Evolutionary conservation across 30 jellyfish, hydroid and myxozoan species (phyloP), one percentile per base, ranked within the genome.

Genomic region (Aurelia aurita complex sp. Pacific): DNA sequence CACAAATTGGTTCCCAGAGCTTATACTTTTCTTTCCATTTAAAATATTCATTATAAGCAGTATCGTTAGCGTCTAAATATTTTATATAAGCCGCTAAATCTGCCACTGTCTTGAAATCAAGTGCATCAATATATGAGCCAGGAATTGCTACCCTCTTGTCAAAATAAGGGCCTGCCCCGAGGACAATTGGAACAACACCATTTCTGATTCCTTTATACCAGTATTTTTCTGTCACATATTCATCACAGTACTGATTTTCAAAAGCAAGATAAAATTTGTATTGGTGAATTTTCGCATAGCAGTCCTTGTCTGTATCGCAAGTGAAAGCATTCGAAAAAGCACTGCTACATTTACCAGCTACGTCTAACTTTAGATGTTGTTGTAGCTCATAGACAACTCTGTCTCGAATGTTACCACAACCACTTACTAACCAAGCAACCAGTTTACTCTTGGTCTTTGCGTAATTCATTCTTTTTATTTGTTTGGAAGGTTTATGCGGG

Each of bases 31-130:
- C 89, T 64, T 80, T 89, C 99, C 99, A 94, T 50, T 67, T 81
- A 75, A 94, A 94, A 77, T 94, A 94, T 55, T 94, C 97, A 75
- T 89, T 94, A 70, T 94, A 94, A 63, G 99, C 99, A 19, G 96
- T 89, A 50, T 94, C 97, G 67, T 94, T 94, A 12, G 85, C 80
- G 70, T 94, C 99, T 14, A 94, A 92, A 66, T 94, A 94, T 29
- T 72, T 76, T 2, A 94, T 36, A 64, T 94, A 94, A 4, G 71
- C 74, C 15, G 89, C 99, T n/a, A 94, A 70, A 17, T 71, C 96
- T 35, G 81, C 91, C n/a, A 86, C 85, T 11, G 90, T 78, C 32
- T 81, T 60, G 68, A 88, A 94, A 54, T 89, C 88, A 8, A 86
- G 77, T 4, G 90, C 99, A 72, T 94, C 92, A 53, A 94, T 94